A percentile compares a stretch with the other conserved stretches of the same genome.
Conservation (phyloP, 2,888 invertebrate species). For the Cyclophora punctaria region DNA sequence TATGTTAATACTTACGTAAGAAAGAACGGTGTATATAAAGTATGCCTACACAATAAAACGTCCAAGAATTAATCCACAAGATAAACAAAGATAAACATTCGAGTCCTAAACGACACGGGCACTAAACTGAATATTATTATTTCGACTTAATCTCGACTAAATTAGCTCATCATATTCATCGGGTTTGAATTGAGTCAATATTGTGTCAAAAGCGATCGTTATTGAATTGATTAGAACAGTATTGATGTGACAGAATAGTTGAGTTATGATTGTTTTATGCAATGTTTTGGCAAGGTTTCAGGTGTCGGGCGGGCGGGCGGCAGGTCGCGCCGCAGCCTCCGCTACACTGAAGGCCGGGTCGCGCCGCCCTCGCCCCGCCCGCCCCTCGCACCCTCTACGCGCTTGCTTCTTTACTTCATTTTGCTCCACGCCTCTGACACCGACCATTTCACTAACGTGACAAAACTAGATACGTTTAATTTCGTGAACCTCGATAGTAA, state of each 20-base stretch:
- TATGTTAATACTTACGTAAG: conserved; percentile 35
- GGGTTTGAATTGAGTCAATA: background rate
- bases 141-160: conserved; percentile 10
- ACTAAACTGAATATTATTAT: conserved; percentile 30
- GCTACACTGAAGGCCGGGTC: conserved; percentile 60
- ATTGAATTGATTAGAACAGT: conserved; percentile 4
- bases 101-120: conserved; percentile 29
- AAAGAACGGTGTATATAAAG: background rate
- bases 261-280: conserved; percentile 20
- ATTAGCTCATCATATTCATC: too few species aligned
- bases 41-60: conserved; percentile 6
- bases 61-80: conserved; percentile 22
- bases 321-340: conserved; percentile 66
- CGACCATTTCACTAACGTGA: conserved; percentile 53
- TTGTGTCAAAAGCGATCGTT: background rate
- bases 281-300: conserved; percentile 44
- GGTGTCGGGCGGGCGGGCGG: conserved; percentile 53
- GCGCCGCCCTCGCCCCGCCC: conserved; percentile 26
- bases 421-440: conserved; percentile 51
- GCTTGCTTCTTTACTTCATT: conserved; percentile 61
- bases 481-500: conserved; percentile 20
- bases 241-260: conserved; percentile 1
- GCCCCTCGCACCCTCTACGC: conserved; percentile 34
- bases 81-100: conserved; percentile 29
- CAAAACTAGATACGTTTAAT: conserved; percentile 21